Evolutionary conservation across 2,113 vertebrate species (phyloP), one percentile per base, ranked within the genome.

Genomic region (Psittacula cyanocephala): DNA sequence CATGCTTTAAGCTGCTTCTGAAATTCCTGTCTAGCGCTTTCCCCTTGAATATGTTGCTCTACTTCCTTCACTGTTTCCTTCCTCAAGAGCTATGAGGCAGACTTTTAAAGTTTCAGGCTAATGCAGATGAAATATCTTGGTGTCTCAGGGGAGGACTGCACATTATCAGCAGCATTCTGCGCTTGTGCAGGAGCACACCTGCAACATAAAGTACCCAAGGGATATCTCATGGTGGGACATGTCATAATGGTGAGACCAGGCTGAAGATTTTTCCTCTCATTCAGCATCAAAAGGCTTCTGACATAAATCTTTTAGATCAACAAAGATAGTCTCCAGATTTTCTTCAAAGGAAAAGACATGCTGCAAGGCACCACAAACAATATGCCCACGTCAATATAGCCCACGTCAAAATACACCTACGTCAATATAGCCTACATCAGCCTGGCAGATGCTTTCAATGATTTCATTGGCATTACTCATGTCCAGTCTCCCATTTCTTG

Each of bases 21-120:
- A 88, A 71, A 33, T 77, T 81, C 77, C 28, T 83, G 29, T 79
- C 17, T 72, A 39, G 43, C 81, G 70, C 53, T 75, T 88, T 96
- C 55, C 67, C 64, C 49, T 80, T 89, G n/a, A 93, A 88, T 69
- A 94, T 96, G 96, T 91, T 65, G 16, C 37, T 84, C 15, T 60
- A 27, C 70, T 80, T 94, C 28, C 49, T 67, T 88, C 72, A 84
- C 47, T 52, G 23, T 77, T 85, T 88, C 81, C 81, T 76, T 89
- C 78, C 93, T 96, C 37, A 81, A 82, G 82, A 83, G 31, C 68
- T 88, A 71, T 62, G 59, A 64, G 75, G 43, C n/a, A 75, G 60
- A 60, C 29, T 83, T 93, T 84, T 70, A 49, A 91, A 74, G 63
- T 88, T 67, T 74, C 41, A 85, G 23, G 67, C 89, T 87, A 76